Percentiles rank a stretch among this genome's conserved stretches.
These are phyloP conservation scores for Suillia variegata DNA, from an alignment of 2,888 invertebrate genomes.

Conservation along the genomic window DNA sequence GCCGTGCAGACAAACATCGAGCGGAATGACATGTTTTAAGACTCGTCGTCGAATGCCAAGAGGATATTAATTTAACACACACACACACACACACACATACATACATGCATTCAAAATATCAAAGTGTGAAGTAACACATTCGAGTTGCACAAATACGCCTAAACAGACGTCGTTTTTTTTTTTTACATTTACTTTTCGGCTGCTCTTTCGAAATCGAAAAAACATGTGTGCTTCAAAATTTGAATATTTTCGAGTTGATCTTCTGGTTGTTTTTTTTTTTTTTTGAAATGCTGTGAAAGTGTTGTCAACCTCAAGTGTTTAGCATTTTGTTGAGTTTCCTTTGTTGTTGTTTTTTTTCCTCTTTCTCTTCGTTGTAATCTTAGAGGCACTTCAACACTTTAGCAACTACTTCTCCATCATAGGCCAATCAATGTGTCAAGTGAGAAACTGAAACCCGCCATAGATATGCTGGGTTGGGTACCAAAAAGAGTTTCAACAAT, in stretches of 20 bases:
- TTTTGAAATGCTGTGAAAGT: not conserved
- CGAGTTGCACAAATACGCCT: not conserved
- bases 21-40: slow-evolving; percentile 11
- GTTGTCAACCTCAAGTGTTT: not conserved
- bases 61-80: too few species aligned
- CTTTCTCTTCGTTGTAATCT: not conserved
- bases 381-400: slow-evolving; percentile 2
- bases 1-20: not conserved
- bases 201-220: too few species aligned
- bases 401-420: not conserved
- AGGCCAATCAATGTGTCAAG: slow-evolving; percentile 6
- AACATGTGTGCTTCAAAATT: not conserved
- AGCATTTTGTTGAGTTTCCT: not conserved
- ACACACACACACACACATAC: too few species aligned
- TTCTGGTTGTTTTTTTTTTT: too few species aligned
- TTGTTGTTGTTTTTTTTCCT: not conserved
- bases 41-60: too few species aligned
- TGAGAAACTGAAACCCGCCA: too few species aligned
- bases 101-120: too few species aligned
- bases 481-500: too few species aligned
- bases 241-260: too few species aligned
- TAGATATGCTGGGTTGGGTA: too few species aligned
- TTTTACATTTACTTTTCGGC: too few species aligned
- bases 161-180: too few species aligned
- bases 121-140: not conserved